Conservation (phyloP, 2,797 vertebrate genomes). For the Arrhamphus sclerolepis region DNA sequence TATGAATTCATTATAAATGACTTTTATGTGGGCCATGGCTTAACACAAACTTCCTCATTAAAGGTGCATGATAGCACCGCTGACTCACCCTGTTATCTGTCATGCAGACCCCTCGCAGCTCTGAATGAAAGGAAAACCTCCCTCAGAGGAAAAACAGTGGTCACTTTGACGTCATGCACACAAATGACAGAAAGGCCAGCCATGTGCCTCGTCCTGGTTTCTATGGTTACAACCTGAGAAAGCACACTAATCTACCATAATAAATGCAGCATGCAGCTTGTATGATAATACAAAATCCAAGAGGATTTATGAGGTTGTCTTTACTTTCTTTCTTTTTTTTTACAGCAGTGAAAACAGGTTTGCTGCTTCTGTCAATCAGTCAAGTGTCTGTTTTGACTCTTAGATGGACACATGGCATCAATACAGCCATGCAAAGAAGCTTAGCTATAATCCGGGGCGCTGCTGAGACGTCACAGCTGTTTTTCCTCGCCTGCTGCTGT, state of each 20-base stretch:
- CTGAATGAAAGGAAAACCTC: slow-evolving; percentile 65
- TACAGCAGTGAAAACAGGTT: slow-evolving; percentile 41
- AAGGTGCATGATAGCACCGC: slow-evolving; percentile 37
- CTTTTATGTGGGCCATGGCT: slow-evolving; percentile 35
- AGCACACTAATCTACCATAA: slow-evolving; percentile 53
- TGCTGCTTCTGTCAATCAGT: slow-evolving; percentile 35
- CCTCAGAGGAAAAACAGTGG: slow-evolving; percentile 58
- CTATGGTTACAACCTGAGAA: slow-evolving; percentile 76
- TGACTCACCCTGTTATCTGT: slow-evolving; percentile 72
- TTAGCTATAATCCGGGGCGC: slow-evolving; percentile 75
- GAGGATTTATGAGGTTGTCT: slow-evolving; percentile 56
- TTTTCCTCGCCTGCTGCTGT: slow-evolving; percentile 63
- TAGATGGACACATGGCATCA: slow-evolving; percentile 56
- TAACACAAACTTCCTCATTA: slow-evolving; percentile 64
- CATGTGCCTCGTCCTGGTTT: slow-evolving; percentile 64
- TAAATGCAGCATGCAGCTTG: slow-evolving; percentile 60
- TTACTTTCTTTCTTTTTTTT: slow-evolving; percentile 42
- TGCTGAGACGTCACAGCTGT: slow-evolving; percentile 72
- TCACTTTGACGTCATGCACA: slow-evolving; percentile 72
- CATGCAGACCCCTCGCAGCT: slow-evolving; percentile 56
- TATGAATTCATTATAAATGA: slow-evolving; percentile 35
- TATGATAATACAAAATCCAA: slow-evolving; percentile 54
- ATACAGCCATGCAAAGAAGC: slow-evolving; percentile 68
- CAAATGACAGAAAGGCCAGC: slow-evolving; percentile 73
- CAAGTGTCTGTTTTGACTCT: slow-evolving; percentile 66